Base-by-base conservation (phyloP, 2,113 vertebrate species). In the Elaphurus davidianus region DNA sequence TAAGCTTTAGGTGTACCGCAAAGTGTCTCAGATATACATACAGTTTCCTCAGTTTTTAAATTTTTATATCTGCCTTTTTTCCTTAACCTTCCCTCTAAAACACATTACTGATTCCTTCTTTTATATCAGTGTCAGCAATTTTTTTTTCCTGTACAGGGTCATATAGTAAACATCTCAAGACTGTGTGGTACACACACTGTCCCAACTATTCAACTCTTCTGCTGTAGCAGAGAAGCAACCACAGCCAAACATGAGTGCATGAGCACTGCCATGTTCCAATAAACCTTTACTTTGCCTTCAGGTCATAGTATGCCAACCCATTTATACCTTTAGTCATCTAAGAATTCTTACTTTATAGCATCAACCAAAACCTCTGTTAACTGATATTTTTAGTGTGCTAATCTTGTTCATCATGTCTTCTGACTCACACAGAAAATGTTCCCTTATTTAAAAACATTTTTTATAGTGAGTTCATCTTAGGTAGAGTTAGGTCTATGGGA, bases 101-200 rank as follows among this genome's bases (percentile, higher is more conserved):
- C 71, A 82, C 71, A 90, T 87, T 93, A 91, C 7, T 62, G 10
- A 84, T 95, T 87, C n/a, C 19, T 85, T 95, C 71, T 91, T 89
- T 85, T 64, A 9, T 27, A 54, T 33, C 74, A 95, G 25, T 2
- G 14, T 57, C 15, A 30, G 74, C 43, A 87, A 76, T 59, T 67
- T 57, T 54, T 67, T 76, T 74, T 59, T 27, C 57, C 88, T 87
- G 15, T 62, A 82, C 59, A 71, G 64, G 12, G 52, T 10, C 52
- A 95, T 16, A 90, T 0, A 95, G 30, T 60, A 59, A 82, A 55
- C 76, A 94, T 50, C 91, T 92, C 52, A 25, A 79, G 43, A 45
- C 19, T 57, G 21, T 27, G 16, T 33, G 45, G 36, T 71, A 90
- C 15, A 40, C 79, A 30, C 79, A 85, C 83, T 87, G 16, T 76